Base-by-base conservation (phyloP, 2,888 invertebrate species). In the Anoplius nigerrimus region DNA sequence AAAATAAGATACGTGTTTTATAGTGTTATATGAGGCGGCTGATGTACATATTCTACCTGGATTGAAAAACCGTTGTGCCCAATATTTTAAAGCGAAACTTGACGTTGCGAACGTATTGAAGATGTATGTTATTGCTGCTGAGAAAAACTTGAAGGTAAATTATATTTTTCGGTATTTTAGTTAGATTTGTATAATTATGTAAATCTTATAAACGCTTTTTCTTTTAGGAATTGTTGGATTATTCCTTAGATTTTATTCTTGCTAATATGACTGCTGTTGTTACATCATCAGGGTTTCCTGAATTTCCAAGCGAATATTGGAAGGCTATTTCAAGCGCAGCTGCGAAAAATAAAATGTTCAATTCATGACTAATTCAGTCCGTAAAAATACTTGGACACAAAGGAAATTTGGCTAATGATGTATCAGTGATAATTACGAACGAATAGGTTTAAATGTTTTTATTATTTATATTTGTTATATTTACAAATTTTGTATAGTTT, bases 221-320 rank as follows among this genome's bases (percentile, higher is more conserved):
- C 61, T 85, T 84, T 11, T 82, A 92, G 91, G 91, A 91, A 72
- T 84, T 93, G 69, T 91, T 92, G 82, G 91, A 92, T 42, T 92
- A 91, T 81, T 92, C 92, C 78, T 92, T 92, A 80, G 91, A 91
- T 59, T 93, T 92, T 83, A 90, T 91, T 51, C 83, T 92, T 74
- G 92, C 92, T 83, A 92, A 92, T 84, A 90, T 92, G 90, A 92
- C 92, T 13, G 91, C 90, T 0, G 91, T 92, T n/a, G 90, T 91
- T 16, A 91, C 91, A 80, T 91, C 91, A 2, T 89, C 90, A 51
- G 90, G 91, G 46, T 93, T 93, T 81, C 80, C 87, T 59, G 89
- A 91, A 63, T 84, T 93, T 56, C 92, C 92, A 68, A 92, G 91
- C 72, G 79, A 84, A 2, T 90, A 90, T 0, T 80, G 92, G 57